Base-by-base conservation (phyloP, 2,113 vertebrate species). In the Microtus richardsoni region DNA sequence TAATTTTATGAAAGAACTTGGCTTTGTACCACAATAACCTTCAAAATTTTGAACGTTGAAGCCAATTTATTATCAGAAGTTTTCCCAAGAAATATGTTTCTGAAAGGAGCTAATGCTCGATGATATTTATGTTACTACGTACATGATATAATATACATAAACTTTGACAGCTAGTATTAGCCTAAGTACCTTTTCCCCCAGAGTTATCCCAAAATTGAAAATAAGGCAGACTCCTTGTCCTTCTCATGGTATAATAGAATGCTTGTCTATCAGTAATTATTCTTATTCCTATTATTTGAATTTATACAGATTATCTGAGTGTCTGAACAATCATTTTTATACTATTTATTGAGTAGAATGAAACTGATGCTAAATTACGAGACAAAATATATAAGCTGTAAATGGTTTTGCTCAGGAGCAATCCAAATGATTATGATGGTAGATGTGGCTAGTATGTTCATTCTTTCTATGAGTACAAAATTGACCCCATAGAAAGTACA, bases 41-140 rank as follows among this genome's bases (percentile, higher is more conserved):
- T 77, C 21, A 91, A 93, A 95, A 88, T 87, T 64, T 28, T 52
- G 13, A 89, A 84, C 83, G 1, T 75, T 17, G 75, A 68, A 86
- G 60, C 3, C 24, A 89, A 4, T 60, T 88, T 70, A 49, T 75
- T 39, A 1, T 83, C 22, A 7, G 49, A 83, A 82, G 36, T 9
- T 54, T 80, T 60, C 6, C 8, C 44, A 64, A 36, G 2, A 88
- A 88, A 58, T 60, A 73, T 41, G 0, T 64, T 94, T 92, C 44
- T 71, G 26, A 66, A 82, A 89, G 90, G 62, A 19, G 0, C 8
- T 66, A 87, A 54, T 52, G 9, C 1, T 21, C 14, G 71, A 41
- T 91, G 36, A 54, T 21, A 54, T 26, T 73, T 30, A 70, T 60
- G 62, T 83, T 89, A 19, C 66, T 58, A 73, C 62, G 24, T 36